Conservation (phyloP, 1,140 invertebrate species). For the Aphelinus atriplicis region DNA sequence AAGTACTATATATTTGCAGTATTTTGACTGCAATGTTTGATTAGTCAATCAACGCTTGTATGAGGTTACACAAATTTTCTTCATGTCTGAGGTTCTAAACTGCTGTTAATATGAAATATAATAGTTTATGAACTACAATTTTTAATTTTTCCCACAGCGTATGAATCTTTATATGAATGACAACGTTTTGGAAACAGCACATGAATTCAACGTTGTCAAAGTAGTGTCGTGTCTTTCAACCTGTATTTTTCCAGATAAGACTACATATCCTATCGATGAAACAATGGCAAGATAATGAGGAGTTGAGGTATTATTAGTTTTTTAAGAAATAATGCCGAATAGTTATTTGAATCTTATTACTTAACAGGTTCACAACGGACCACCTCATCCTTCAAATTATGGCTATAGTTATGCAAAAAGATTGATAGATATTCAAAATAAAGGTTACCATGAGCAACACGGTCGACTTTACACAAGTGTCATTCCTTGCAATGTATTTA, state of each 20-base stretch:
- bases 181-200: constrained; percentile 88
- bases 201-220: constrained; percentile 84
- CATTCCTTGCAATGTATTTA: constrained; percentile 98
- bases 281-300: constrained; percentile 80
- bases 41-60: too few relatives aligned
- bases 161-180: constrained; percentile 95
- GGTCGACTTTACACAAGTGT: constrained; percentile 90
- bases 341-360: too few relatives aligned
- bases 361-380: constrained; percentile 89
- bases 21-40: too few relatives aligned
- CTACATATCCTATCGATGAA: constrained; percentile 97
- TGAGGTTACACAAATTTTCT: background rate
- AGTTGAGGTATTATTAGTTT: background rate
- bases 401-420: constrained; percentile 99
- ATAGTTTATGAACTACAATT: constrained; percentile 10
- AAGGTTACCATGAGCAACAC: constrained; percentile 83
- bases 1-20: too few relatives aligned
- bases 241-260: constrained; percentile 99
- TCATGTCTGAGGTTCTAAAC: background rate
- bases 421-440: constrained; percentile 94
- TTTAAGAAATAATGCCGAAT: too few relatives aligned
- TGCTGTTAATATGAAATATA: too few relatives aligned
- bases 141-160: constrained; percentile 68
- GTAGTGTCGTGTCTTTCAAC: constrained; percentile 98
- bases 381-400: constrained; percentile 97